Percentiles rank a stretch among this genome's conserved stretches.
Conservation (phyloP, 1,140 invertebrate species). For the Lerema accius region DNA sequence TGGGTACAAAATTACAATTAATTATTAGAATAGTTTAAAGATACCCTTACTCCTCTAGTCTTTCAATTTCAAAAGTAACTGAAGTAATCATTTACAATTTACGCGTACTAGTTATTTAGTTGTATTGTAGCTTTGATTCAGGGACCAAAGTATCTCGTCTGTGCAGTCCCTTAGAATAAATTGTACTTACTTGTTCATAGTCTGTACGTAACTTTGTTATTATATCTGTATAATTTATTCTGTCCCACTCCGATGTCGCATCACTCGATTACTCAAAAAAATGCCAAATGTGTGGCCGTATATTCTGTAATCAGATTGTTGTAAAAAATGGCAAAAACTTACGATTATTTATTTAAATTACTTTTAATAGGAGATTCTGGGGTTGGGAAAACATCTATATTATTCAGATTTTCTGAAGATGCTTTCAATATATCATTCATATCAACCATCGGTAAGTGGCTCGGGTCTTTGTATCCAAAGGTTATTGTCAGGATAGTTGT, state of each 20-base stretch:
- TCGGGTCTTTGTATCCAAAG: slow-evolving; percentile 70
- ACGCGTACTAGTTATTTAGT: too few relatives aligned
- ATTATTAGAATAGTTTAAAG: too few relatives aligned
- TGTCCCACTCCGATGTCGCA: slow-evolving; percentile 37
- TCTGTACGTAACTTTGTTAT: too few relatives aligned
- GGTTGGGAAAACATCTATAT: slow-evolving; percentile 98
- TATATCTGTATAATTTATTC: slow-evolving; percentile 1
- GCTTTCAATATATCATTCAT: slow-evolving; percentile 99
- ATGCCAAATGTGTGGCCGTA: slow-evolving; percentile 79
- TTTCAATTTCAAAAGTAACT: too few relatives aligned
- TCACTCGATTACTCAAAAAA: slow-evolving; percentile 74
- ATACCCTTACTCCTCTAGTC: too few relatives aligned
- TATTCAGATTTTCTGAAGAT: slow-evolving; percentile 99
- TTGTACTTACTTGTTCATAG: too few relatives aligned
- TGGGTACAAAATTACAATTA: too few relatives aligned
- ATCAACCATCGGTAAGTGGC: slow-evolving; percentile 95
- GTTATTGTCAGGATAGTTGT: slow-evolving; percentile 77
- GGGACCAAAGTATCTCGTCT: too few relatives aligned
- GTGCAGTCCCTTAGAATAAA: too few relatives aligned
- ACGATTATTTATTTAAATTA: slow-evolving; percentile 99
- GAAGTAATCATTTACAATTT: too few relatives aligned
- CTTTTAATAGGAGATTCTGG: slow-evolving; percentile 98
- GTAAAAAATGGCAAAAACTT: slow-evolving; percentile 95
- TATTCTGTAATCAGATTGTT: slow-evolving; percentile 76
- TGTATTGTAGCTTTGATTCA: too few relatives aligned